phyloP scores from a whole-genome alignment of 1,140 invertebrate species.

The Eulimnadia texana region DNA sequence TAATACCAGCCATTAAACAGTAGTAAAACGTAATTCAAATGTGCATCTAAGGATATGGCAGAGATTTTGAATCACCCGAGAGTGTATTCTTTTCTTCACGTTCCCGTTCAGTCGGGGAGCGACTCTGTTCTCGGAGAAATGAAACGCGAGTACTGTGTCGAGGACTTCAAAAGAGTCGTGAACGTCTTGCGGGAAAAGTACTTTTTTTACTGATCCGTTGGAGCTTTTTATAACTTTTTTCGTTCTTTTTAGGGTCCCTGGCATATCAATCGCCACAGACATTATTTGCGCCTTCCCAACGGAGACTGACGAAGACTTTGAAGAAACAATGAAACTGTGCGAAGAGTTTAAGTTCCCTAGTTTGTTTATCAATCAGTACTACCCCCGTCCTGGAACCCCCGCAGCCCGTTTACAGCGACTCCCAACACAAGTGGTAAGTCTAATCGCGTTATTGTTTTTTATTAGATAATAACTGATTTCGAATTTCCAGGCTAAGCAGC shows the following conservation, averaged over 20 bases:
- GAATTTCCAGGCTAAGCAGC: constrained; percentile 54
- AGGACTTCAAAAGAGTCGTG: constrained; percentile 80
- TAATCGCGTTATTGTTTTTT: background rate
- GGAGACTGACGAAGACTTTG: constrained; percentile 82
- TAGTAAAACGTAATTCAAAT: background rate
- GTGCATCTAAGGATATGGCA: constrained; percentile 51
- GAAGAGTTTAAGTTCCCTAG: constrained; percentile 79
- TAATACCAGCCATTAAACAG: background rate
- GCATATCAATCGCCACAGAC: constrained; percentile 90
- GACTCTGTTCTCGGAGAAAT: constrained; percentile 87
- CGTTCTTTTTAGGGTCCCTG: constrained; percentile 46
- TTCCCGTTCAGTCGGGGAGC: constrained; percentile 92
- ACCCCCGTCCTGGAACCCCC: constrained; percentile 84
- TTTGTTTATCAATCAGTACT: constrained; percentile 97
- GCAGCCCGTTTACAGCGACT: constrained; percentile 75
- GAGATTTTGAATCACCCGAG: constrained; percentile 73
- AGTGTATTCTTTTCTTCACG: constrained; percentile 90
- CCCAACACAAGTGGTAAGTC: constrained; percentile 50
- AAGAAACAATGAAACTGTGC: constrained; percentile 72
- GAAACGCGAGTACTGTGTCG: constrained; percentile 83
- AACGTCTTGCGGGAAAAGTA: constrained; percentile 63
- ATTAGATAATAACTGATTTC: background rate
- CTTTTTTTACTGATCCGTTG: background rate
- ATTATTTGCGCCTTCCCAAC: constrained; percentile 98
- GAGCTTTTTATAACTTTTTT: constrained; percentile 11